Evolutionary conservation across 2,113 vertebrate species (phyloP).

Genomic region (Platanista minor): DNA sequence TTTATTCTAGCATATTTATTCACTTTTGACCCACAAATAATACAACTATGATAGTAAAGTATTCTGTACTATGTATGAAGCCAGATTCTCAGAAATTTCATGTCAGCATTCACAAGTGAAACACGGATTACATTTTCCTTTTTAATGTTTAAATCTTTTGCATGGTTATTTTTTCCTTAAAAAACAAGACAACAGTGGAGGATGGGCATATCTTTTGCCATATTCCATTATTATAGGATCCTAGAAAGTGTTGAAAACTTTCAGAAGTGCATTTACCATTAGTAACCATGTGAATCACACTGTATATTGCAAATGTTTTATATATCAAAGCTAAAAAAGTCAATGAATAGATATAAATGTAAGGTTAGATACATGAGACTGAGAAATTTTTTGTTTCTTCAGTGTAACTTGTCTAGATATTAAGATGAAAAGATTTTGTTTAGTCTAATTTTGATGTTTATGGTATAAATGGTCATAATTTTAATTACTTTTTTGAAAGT

Average conservation of each 20-base stretch:
- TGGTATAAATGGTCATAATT: not conserved
- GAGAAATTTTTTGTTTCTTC: not conserved
- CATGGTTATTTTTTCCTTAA: not conserved
- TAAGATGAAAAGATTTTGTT: not conserved
- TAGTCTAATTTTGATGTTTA: not conserved
- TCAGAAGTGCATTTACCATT: not conserved
- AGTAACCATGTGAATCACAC: not conserved
- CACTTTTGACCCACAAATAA: not conserved
- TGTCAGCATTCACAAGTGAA: not conserved
- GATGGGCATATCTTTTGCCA: not conserved
- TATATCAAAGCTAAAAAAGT: not conserved
- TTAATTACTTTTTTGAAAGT: not conserved
- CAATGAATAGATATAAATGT: not conserved
- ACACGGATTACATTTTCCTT: not conserved
- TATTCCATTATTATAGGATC: not conserved
- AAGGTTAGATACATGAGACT: not conserved
- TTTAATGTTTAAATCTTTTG: constrained; percentile 6
- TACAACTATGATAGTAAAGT: not conserved
- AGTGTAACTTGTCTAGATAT: not conserved
- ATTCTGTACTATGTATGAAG: not conserved
- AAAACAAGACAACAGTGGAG: not conserved
- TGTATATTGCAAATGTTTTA: not conserved
- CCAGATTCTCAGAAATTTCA: constrained; percentile 7
- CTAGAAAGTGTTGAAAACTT: not conserved
- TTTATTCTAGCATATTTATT: constrained; percentile 13